These are phyloP conservation scores for Rhinogobius similis DNA, from an alignment of 2,113 vertebrate genomes.

Conservation along the genomic window DNA sequence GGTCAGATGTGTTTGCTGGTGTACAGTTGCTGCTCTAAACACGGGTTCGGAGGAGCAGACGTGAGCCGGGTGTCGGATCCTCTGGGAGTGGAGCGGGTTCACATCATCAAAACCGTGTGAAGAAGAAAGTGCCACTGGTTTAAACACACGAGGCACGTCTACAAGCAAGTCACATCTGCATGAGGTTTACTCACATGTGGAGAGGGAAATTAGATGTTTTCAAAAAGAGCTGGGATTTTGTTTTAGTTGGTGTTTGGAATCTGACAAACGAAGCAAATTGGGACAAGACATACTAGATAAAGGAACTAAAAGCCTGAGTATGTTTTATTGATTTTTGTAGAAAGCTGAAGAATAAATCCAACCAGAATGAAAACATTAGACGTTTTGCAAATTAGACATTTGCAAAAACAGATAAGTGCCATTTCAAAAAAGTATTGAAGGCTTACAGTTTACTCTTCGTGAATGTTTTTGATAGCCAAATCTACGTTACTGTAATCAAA, in stretches of 20 bases:
- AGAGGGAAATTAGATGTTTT: neutral
- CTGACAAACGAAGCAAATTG: constrained; percentile 1
- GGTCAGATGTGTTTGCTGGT: constrained; percentile 40
- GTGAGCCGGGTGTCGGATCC: constrained; percentile 31
- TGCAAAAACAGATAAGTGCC: too few species aligned
- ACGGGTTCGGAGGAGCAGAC: constrained; percentile 23
- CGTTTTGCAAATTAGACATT: too few species aligned
- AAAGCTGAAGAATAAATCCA: neutral
- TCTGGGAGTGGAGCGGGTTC: constrained; percentile 30
- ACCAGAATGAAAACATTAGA: neutral
- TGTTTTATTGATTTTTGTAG: neutral
- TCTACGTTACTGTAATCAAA: too few species aligned
- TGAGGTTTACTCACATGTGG: neutral
- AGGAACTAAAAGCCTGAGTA: too few species aligned
- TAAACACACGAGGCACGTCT: constrained; percentile 13
- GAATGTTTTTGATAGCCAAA: too few species aligned
- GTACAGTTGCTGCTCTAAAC: constrained; percentile 40
- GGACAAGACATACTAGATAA: neutral
- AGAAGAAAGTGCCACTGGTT: constrained; percentile 7
- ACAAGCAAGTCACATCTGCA: neutral
- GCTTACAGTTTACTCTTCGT: too few species aligned
- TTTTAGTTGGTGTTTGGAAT: neutral
- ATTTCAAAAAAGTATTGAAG: too few species aligned
- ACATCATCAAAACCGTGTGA: constrained; percentile 24
- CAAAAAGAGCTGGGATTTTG: neutral